Evolutionary conservation across 2,888 invertebrate species (phyloP).

Genomic region (Hypena proboscidalis): DNA sequence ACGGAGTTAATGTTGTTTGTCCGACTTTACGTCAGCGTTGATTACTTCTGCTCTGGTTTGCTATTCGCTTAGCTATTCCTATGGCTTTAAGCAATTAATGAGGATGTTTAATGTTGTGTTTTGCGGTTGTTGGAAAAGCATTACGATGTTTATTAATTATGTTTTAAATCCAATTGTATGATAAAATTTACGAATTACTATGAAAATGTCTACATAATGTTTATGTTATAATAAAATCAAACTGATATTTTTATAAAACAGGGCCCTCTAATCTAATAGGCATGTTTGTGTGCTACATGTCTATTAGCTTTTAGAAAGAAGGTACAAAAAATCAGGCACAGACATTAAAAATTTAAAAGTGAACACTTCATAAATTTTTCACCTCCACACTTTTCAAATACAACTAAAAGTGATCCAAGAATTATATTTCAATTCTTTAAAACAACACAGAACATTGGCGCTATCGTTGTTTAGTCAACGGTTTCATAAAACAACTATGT

Average conservation of each 20-base stretch:
- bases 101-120: neutral
- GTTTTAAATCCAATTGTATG: neutral
- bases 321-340: no score
- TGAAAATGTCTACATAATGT: no score
- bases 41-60: slow-evolving; percentile 28
- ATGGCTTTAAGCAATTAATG: slow-evolving; percentile 3
- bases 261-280: no score
- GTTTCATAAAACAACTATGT: slow-evolving; percentile 38
- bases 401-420: neutral
- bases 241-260: no score
- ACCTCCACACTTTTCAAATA: no score
- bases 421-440: slow-evolving; percentile 23
- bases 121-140: neutral
- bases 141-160: neutral
- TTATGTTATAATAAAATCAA: no score
- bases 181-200: no score
- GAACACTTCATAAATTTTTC: no score
- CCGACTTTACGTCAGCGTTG: slow-evolving; percentile 50
- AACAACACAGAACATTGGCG: slow-evolving; percentile 9
- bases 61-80: slow-evolving; percentile 11
- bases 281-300: no score
- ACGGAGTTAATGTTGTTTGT: slow-evolving; percentile 58
- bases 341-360: no score
- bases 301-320: no score
- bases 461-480: slow-evolving; percentile 45